These are phyloP conservation scores for Drosophila subobscura DNA, from an alignment of 1,140 invertebrate genomes.

Conservation along the genomic window DNA sequence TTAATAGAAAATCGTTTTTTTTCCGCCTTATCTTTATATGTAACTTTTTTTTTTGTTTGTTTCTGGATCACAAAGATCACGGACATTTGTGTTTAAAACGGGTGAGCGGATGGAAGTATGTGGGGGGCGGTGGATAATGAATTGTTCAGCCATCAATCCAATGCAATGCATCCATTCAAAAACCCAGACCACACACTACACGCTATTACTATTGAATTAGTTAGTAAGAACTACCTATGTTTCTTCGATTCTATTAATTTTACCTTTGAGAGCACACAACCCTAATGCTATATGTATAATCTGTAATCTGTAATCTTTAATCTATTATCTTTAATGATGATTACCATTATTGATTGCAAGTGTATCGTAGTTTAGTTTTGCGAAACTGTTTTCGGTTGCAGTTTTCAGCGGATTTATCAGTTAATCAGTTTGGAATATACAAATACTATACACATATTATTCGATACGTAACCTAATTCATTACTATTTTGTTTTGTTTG, in stretches of 20 bases:
- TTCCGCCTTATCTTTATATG: constrained; percentile 8
- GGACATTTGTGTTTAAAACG: constrained; percentile 25
- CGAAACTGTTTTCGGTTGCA: constrained; percentile 1
- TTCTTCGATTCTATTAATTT: constrained; percentile 33
- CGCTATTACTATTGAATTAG: constrained; percentile 39
- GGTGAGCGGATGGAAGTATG: constrained; percentile 18
- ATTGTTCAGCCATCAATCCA: neutral
- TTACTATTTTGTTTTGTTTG: constrained; percentile 5
- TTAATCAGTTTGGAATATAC: constrained; percentile 12
- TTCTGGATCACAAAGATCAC: constrained; percentile 10
- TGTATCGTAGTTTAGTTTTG: constrained; percentile 17
- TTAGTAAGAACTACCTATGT: constrained; percentile 37
- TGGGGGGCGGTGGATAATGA: neutral
- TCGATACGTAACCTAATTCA: no score
- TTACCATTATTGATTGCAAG: constrained; percentile 17
- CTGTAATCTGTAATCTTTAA: no score
- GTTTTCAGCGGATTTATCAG: constrained; percentile 16
- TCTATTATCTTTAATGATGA: no score
- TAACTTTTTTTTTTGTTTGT: constrained; percentile 26
- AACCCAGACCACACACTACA: constrained; percentile 1
- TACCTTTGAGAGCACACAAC: constrained; percentile 4
- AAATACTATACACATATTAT: constrained; percentile 4
- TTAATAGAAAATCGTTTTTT: constrained; percentile 69
- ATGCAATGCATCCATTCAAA: neutral
- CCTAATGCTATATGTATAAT: no score